A percentile compares a stretch with the other conserved stretches of the same genome.
These are phyloP conservation scores for Stenotaenia linearis DNA, from an alignment of 2,888 invertebrate genomes.

Conservation along the genomic window DNA sequence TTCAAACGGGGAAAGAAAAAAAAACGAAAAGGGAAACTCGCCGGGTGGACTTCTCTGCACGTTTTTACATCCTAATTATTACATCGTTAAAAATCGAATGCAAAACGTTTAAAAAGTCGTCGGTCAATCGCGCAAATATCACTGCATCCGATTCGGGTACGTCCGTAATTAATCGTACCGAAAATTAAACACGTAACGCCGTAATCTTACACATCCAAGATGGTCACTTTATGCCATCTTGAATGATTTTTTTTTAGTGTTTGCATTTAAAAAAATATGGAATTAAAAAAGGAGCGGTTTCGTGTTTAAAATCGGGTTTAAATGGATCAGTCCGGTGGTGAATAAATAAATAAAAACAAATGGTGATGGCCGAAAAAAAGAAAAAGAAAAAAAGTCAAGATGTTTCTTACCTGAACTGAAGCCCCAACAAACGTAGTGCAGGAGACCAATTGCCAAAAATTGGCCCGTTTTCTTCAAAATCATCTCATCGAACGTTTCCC, in stretches of 20 bases:
- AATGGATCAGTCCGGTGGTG: no score
- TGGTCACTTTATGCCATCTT: not conserved
- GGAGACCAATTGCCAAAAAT: conserved; percentile 35
- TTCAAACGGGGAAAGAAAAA: no score
- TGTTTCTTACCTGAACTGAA: conserved; percentile 34
- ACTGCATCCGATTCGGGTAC: no score
- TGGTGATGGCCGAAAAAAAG: not conserved
- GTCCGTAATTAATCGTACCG: no score
- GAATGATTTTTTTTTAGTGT: not conserved
- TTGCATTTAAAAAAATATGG: not conserved
- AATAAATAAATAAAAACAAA: not conserved
- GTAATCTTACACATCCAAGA: not conserved
- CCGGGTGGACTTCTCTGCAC: no score
- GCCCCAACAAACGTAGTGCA: conserved; percentile 30
- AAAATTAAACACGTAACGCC: no score
- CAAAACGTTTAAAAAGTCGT: no score
- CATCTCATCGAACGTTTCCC: conserved; percentile 36
- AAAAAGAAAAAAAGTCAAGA: not conserved
- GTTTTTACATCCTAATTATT: no score
- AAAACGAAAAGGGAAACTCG: not conserved
- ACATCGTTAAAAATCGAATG: no score
- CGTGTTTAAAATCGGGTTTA: no score
- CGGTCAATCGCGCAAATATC: no score
- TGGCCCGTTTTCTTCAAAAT: conserved; percentile 37
- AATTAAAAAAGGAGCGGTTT: not conserved